A percentile compares a stretch with the other conserved stretches of the same genome.
These are phyloP conservation scores for Herpetotheres cachinnans DNA, from an alignment of 2,113 vertebrate genomes.

Conservation along the genomic window DNA sequence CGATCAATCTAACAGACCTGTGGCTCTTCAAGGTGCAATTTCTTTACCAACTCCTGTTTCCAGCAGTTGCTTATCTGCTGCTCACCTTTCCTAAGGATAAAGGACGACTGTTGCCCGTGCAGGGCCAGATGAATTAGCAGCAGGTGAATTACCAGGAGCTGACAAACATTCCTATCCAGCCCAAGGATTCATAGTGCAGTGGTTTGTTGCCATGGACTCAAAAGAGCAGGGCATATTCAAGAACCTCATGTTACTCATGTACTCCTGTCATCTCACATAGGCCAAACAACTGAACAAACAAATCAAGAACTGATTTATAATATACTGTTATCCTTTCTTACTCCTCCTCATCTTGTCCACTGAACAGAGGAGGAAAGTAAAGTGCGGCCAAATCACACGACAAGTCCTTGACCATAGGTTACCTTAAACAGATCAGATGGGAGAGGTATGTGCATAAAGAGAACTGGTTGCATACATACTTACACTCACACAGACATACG, in stretches of 20 bases:
- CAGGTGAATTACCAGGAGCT: not conserved
- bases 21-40: not conserved
- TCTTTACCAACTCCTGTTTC: not conserved
- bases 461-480: not conserved
- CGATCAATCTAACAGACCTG: not conserved
- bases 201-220: not conserved
- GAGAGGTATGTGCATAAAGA: not conserved
- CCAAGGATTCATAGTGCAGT: not conserved
- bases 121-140: not conserved
- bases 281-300: not conserved
- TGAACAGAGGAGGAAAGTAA: not conserved
- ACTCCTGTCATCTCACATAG: not conserved
- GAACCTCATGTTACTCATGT: not conserved
- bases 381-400: not conserved
- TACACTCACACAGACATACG: fast-evolving
- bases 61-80: not conserved
- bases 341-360: not conserved
- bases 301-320: not conserved
- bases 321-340: not conserved
- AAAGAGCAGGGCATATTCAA: not conserved
- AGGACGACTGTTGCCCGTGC: not conserved
- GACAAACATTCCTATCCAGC: not conserved
- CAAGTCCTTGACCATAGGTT: not conserved
- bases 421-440: not conserved
- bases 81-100: not conserved